phyloP scores from a whole-genome alignment of 35 echinoderm and acorn worm genomes.

The Nesometra sesokonis region DNA sequence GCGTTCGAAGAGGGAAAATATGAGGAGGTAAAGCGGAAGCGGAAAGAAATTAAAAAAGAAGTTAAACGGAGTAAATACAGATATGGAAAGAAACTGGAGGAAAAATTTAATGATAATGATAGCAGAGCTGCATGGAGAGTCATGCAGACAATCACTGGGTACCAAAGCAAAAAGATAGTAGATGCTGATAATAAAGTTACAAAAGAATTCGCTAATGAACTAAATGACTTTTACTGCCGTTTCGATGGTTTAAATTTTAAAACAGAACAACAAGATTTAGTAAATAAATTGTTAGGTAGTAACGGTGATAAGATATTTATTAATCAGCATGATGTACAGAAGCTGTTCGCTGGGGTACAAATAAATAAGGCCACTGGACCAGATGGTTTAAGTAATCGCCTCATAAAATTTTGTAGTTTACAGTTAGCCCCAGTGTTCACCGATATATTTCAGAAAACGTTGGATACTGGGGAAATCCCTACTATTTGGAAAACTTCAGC shows the following conservation, averaged over 20 bases:
- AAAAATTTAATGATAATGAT: neutral
- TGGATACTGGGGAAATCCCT: neutral
- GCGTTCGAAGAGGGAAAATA: neutral
- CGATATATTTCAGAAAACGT: neutral
- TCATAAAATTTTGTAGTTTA: neutral
- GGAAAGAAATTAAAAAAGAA: too few relatives aligned
- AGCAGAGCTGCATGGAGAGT: neutral
- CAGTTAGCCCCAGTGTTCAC: neutral
- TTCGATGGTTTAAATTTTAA: neutral
- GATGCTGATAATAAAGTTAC: neutral
- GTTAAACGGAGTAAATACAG: too few relatives aligned
- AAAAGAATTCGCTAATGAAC: neutral
- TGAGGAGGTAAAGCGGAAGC: neutral
- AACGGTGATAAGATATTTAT: neutral
- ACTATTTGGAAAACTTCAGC: conserved; percentile 22
- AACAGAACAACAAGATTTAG: neutral
- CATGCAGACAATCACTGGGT: neutral
- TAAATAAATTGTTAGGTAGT: neutral
- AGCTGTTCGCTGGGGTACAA: neutral
- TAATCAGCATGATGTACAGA: neutral
- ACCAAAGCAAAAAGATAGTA: neutral
- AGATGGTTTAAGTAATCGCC: neutral
- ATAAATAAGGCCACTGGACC: neutral
- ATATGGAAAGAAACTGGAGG: too few relatives aligned
- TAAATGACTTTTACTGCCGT: conserved; percentile 6